Evolutionary conservation across 2,888 invertebrate genomes (phyloP), one percentile per base, ranked within the genome.

Genomic region (Kryphioiulus occultus): DNA sequence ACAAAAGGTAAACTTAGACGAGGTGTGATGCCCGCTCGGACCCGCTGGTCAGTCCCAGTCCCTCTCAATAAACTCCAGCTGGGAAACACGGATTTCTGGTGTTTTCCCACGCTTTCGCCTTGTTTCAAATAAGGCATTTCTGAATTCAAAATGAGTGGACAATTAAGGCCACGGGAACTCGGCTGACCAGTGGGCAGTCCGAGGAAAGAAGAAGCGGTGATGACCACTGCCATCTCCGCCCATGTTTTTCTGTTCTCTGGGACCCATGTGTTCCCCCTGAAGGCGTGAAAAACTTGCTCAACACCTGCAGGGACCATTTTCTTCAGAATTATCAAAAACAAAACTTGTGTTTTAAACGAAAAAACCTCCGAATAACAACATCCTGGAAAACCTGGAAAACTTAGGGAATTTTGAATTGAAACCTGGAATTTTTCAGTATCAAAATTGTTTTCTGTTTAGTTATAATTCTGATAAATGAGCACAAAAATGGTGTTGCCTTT

Each of bases 131-230:
- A 44, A 4, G 44, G 44, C 9, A 68, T 68, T 68, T 68, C 15
- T 68, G 68, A 68, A 68, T 68, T 26, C 68, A 68, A 68, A 68
- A 68, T 26, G 68, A 68, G 26, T 26, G 68, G 68, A 12, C 68
- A 68, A 68, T 68, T 68, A 68, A 26, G 53, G 68, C 68, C 68
- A 68, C 26, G 26, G 68, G 12, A n/a, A 68, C 68, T 68, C 68
- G 68, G 68, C 3, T 68, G 68, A 68, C 68, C 68, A 68, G 68
- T 68, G 68, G 68, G n/a, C 68, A 68, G 68, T 68, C 12, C 44
- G 44, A 10, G 68, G 68, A 12, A 59, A 59, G 59, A 22, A n/a
- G 26, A 12, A 26, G 3, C 68, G 26, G 68, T 68, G 68, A 68
- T 26, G 68, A 68, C 68, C 68, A 26, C 26, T n/a, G 26, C 9